phyloP scores from a whole-genome alignment of 2,888 invertebrate genomes.

The Hyposoter dolosus region DNA sequence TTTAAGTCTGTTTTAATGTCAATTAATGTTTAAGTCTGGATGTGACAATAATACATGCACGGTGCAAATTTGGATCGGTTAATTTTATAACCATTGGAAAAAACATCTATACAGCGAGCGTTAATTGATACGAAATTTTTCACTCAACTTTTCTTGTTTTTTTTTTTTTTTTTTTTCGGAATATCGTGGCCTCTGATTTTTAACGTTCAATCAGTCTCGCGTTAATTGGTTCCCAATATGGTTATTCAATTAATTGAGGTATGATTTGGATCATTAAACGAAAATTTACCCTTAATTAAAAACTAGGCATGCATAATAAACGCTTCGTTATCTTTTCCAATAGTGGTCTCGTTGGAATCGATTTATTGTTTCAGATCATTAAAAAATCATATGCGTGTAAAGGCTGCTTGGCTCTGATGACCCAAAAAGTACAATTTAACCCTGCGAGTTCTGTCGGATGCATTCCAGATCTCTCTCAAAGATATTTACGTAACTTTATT shows the following conservation, averaged over 20 bases:
- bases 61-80: neutral
- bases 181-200: neutral
- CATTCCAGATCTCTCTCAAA: neutral
- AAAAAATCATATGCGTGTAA: neutral
- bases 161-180: no score
- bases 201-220: neutral
- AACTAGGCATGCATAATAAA: neutral
- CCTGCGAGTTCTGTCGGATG: neutral
- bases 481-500: neutral
- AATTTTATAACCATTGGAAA: neutral
- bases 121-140: neutral
- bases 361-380: neutral
- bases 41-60: neutral
- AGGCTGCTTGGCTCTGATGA: neutral
- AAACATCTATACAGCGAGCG: neutral
- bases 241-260: neutral
- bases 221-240: neutral
- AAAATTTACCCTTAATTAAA: neutral
- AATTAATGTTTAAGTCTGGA: neutral
- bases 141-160: neutral
- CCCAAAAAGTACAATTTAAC: neutral
- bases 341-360: neutral
- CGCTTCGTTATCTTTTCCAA: neutral
- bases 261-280: neutral
- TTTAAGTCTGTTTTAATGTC: no score